Evolutionary conservation across 30 jellyfish, hydroid and myxozoan species (phyloP), one percentile per base, ranked within the genome.

Genomic region (Morbakka virulenta): DNA sequence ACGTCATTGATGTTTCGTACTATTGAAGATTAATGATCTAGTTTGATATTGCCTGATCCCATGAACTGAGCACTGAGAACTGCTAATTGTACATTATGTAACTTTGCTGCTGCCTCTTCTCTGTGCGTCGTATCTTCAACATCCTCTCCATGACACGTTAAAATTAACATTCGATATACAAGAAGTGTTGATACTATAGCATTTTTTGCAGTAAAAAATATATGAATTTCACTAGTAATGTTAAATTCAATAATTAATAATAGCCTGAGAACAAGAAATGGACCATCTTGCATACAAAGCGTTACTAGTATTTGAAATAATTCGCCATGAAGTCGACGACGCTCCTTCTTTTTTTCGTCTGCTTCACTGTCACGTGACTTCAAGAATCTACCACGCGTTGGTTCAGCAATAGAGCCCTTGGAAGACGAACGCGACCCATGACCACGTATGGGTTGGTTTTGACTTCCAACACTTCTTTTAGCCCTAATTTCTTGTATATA

Each of bases 251-350:
- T 75, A 4, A 80, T 25, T 67, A 87, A 72, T 3, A 76, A 87
- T 41, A 87, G 32, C 23, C 96, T 74, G n/a, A 87, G 67, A 20
- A 87, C 67, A 35, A 87, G 76, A 32, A 87, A 87, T 33, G 96
- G 96, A 1, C 94, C 96, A 64, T 87, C 96, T 72, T 87, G 96
- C 96, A 87, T 87, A 53, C 80, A 52, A 41, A 87, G 50, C 0
- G 96, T 79, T 32, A 87, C 94, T 36, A 87, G 65, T 17, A 87
- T 80, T 79, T 80, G 96, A 63, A 87, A 79, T 68, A 80, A 50
- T 50, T 87, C 96, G 6, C 96, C 96, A 47, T 79, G 94, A 6
- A 80, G 77, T 28, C 73, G 66, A 12, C 93, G 73, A 72, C 57
- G 33, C 57, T 72, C 29, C 73, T 79, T 35, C 31, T 57, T 25